phyloP scores from a whole-genome alignment of 2,888 invertebrate species.

The Caenorhabditis wallacei region DNA sequence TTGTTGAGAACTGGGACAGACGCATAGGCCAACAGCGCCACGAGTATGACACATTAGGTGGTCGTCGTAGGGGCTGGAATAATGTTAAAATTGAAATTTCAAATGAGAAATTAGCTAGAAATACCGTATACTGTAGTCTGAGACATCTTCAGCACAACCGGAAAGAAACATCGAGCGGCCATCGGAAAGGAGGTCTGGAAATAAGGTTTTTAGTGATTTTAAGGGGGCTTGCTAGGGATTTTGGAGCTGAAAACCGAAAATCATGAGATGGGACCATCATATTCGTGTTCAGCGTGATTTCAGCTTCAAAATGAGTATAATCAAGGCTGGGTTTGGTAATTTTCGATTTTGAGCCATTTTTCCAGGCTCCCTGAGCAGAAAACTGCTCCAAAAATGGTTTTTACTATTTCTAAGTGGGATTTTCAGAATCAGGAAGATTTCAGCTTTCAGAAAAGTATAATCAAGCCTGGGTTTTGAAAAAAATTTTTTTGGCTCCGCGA shows the following conservation, averaged over 20 bases:
- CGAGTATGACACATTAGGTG: conserved; percentile 63
- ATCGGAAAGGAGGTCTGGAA: conserved; percentile 66
- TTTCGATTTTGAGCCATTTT: no score
- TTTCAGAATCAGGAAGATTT: no score
- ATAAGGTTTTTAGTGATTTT: not conserved
- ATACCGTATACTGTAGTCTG: conserved; percentile 62
- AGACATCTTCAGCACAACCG: conserved; percentile 68
- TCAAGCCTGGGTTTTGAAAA: no score
- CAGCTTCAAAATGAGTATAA: no score
- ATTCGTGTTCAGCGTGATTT: no score
- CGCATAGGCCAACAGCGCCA: conserved; percentile 60
- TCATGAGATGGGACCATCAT: no score
- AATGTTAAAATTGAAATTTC: not conserved
- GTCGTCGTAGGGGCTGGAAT: conserved; percentile 53
- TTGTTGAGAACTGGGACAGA: conserved; percentile 55
- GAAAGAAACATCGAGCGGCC: conserved; percentile 67
- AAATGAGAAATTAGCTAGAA: not conserved
- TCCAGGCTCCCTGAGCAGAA: no score
- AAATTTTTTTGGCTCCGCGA: no score
- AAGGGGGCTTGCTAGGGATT: not conserved
- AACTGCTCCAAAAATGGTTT: no score
- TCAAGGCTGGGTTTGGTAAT: no score
- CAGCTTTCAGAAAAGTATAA: no score
- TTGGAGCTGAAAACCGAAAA: not conserved
- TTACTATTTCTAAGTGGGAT: no score